Percentiles rank a stretch among this genome's conserved stretches.
Conservation (phyloP, 2,888 invertebrate genomes). For the Neoaliturus tenellus region DNA sequence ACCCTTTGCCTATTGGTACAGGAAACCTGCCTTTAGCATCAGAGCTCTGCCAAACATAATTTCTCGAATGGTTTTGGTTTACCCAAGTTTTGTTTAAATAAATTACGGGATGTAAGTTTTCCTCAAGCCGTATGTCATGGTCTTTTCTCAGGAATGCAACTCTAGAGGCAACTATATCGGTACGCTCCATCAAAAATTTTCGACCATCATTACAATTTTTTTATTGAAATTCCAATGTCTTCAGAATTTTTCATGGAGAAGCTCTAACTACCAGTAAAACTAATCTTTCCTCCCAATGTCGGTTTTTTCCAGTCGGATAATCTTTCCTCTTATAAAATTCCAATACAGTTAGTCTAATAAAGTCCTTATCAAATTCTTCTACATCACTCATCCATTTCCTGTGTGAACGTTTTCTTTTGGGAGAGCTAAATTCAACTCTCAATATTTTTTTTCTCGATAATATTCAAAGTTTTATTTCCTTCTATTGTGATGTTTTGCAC, state of each 20-base stretch:
- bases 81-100: constrained; percentile 52
- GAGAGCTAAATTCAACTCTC: too few relatives aligned
- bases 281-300: not conserved
- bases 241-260: not conserved
- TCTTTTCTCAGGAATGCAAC: not conserved
- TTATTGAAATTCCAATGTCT: not conserved
- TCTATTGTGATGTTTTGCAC: too few relatives aligned
- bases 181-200: not conserved
- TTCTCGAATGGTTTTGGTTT: constrained; percentile 13
- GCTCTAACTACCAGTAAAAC: not conserved
- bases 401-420: too few relatives aligned
- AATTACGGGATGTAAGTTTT: not conserved
- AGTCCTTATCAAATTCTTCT: constrained; percentile 45
- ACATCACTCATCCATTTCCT: not conserved
- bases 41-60: not conserved
- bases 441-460: too few relatives aligned
- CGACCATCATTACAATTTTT: not conserved
- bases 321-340: constrained; percentile 44
- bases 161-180: not conserved
- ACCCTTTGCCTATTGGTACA: not conserved
- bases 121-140: not conserved
- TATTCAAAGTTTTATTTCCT: too few relatives aligned
- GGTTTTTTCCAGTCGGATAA: constrained; percentile 1
- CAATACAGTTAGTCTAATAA: constrained; percentile 39
- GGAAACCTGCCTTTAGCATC: not conserved